Evolutionary conservation across 2,113 vertebrate species (phyloP).

Genomic region (Thunnus thynnus): DNA sequence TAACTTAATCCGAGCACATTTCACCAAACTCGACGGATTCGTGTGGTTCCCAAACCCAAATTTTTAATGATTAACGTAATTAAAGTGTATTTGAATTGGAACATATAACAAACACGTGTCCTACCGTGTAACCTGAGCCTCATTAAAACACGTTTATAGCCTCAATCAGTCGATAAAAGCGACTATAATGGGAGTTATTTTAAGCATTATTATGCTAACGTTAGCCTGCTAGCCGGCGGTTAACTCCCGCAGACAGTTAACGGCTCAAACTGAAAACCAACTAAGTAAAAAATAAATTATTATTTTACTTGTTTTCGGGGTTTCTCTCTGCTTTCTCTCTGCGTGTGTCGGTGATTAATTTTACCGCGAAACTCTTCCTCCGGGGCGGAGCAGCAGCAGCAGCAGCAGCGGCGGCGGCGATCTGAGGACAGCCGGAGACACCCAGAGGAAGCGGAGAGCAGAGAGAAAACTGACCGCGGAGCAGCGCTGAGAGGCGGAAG

Average conservation of each 20-base stretch:
- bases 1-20: too few relatives aligned
- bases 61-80: too few relatives aligned
- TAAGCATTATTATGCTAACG: background rate
- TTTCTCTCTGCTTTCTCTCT: background rate
- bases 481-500: background rate
- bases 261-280: background rate
- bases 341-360: background rate
- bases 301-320: background rate
- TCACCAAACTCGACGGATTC: too few relatives aligned
- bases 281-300: accelerated
- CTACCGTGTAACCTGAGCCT: too few relatives aligned
- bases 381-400: background rate
- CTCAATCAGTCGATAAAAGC: too few relatives aligned
- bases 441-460: too few relatives aligned
- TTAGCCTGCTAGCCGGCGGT: background rate
- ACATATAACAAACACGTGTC: too few relatives aligned
- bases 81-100: too few relatives aligned
- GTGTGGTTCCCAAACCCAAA: too few relatives aligned
- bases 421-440: background rate
- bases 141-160: too few relatives aligned
- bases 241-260: background rate
- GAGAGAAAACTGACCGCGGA: background rate
- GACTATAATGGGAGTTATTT: too few relatives aligned
- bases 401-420: background rate
- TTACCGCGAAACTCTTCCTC: conserved; percentile 3